Evolutionary conservation across 2,888 invertebrate species (phyloP).

Genomic region (Drosophila koepferae): DNA sequence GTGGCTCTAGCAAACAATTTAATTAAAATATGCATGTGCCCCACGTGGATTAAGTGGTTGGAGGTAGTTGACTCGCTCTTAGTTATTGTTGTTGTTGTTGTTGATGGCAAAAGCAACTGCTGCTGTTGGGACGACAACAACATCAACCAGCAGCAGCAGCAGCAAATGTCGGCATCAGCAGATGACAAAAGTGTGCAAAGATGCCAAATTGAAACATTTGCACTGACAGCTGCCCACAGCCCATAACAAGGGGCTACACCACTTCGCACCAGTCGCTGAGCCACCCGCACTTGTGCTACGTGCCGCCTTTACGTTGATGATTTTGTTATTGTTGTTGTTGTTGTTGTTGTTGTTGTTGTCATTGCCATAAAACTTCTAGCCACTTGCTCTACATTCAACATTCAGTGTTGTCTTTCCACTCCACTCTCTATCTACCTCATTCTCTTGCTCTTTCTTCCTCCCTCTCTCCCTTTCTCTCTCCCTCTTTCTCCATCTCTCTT

Average conservation of each 20-base stretch:
- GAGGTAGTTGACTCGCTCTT: conserved; percentile 37
- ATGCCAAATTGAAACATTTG: conserved; percentile 77
- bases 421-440: neutral
- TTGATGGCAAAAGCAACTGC: conserved; percentile 9
- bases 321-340: conserved; percentile 42
- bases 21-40: conserved; percentile 74
- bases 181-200: conserved; percentile 70
- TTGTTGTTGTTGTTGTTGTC: conserved; percentile 60
- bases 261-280: neutral
- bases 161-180: conserved; percentile 53
- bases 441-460: neutral
- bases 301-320: conserved; percentile 19
- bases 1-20: conserved; percentile 64
- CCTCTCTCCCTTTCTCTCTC: neutral
- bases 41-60: conserved; percentile 52
- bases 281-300: conserved; percentile 1
- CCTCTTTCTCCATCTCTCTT: neutral
- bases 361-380: conserved; percentile 78
- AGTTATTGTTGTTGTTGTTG: neutral
- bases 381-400: conserved; percentile 77
- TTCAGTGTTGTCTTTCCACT: conserved; percentile 46
- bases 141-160: conserved; percentile 39
- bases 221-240: conserved; percentile 55
- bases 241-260: conserved; percentile 36
- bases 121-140: conserved; percentile 15